Evolutionary conservation across 2,888 invertebrate genomes (phyloP).

Genomic region (Cyrtodaria siliqua): DNA sequence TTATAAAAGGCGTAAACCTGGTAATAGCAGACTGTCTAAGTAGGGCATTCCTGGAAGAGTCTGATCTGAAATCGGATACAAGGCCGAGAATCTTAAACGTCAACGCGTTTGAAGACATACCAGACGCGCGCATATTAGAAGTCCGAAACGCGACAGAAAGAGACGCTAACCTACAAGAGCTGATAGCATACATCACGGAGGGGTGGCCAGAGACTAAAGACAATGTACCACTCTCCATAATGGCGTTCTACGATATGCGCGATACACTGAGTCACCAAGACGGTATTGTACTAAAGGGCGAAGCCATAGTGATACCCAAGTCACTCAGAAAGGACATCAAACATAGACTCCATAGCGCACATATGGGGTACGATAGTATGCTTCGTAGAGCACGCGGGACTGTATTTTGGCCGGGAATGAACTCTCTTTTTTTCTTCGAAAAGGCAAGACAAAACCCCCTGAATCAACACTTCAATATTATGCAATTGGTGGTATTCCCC

Average conservation of each 20-base stretch:
- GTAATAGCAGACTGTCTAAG: slow-evolving; percentile 54
- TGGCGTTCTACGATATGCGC: slow-evolving; percentile 28
- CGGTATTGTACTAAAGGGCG: slow-evolving; percentile 26
- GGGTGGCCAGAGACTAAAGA: slow-evolving; percentile 33
- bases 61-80: background rate
- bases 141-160: slow-evolving; percentile 17
- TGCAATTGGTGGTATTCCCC: too few relatives aligned
- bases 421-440: too few relatives aligned
- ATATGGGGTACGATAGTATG: slow-evolving; percentile 9
- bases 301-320: slow-evolving; percentile 17
- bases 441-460: too few relatives aligned
- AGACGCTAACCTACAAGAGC: background rate
- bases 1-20: slow-evolving; percentile 40
- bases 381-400: slow-evolving; percentile 8
- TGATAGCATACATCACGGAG: slow-evolving; percentile 4
- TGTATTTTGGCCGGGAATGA: slow-evolving; percentile 23
- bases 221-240: background rate
- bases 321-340: slow-evolving; percentile 21
- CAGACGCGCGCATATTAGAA: slow-evolving; percentile 21
- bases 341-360: slow-evolving; percentile 18
- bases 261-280: slow-evolving; percentile 24
- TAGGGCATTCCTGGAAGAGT: slow-evolving; percentile 31
- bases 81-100: slow-evolving; percentile 4
- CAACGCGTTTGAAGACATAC: slow-evolving; percentile 14
- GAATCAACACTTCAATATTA: too few relatives aligned